phyloP scores from a whole-genome alignment of 2,888 invertebrate genomes.

The Cybosia mesomella region DNA sequence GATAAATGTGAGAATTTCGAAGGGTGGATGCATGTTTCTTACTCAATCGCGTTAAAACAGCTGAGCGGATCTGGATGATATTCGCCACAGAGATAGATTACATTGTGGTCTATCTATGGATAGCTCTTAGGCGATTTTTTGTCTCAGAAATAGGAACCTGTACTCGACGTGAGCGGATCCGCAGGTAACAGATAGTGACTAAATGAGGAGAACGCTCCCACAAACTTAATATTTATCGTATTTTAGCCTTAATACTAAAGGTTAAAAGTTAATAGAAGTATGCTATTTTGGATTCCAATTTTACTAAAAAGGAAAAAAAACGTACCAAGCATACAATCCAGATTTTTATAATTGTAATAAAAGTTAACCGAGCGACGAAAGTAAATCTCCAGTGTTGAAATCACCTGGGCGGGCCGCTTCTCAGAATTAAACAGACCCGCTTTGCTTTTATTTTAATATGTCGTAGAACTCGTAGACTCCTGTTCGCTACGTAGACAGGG shows the following conservation, averaged over 20 bases:
- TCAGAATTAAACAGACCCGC: slow-evolving; percentile 48
- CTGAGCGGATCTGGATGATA: too few species aligned
- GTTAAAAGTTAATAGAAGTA: neutral
- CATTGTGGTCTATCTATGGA: neutral
- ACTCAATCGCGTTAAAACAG: neutral
- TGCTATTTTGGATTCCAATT: neutral
- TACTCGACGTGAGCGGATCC: neutral
- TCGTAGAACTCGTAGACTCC: slow-evolving; percentile 39
- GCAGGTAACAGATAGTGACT: too few species aligned
- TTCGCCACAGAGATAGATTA: neutral
- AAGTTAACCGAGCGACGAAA: slow-evolving; percentile 49
- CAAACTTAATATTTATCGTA: too few species aligned
- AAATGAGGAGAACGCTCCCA: too few species aligned
- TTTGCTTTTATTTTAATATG: slow-evolving; percentile 54
- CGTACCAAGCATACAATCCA: slow-evolving; percentile 31
- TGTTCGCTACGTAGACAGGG: slow-evolving; percentile 32
- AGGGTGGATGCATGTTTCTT: neutral
- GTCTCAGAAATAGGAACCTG: neutral
- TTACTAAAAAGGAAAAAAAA: slow-evolving; percentile 16
- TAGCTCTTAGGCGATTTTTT: neutral
- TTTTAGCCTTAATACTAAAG: too few species aligned
- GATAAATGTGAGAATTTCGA: neutral
- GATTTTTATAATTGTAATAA: slow-evolving; percentile 47
- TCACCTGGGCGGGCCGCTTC: slow-evolving; percentile 50
- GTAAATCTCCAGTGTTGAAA: slow-evolving; percentile 48